Base-by-base conservation (phyloP, 2,888 invertebrate species). In the Perizoma flavofasciatum region DNA sequence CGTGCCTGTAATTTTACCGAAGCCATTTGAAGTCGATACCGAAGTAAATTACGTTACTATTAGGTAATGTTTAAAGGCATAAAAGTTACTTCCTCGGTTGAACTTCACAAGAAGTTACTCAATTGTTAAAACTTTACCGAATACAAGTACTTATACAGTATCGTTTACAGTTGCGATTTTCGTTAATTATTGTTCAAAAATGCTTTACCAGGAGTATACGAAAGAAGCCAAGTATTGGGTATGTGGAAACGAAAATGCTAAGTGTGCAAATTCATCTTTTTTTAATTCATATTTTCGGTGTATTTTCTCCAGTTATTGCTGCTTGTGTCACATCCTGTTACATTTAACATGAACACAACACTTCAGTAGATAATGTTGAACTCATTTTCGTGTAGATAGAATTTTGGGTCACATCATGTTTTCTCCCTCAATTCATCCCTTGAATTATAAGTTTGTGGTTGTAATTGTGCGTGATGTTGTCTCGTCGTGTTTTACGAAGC, bases 141-240 rank as follows among this genome's bases (percentile, higher is more conserved):
- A 7, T 7, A 4, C 4, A 37, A 1, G 7, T 37, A 7, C 37
- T 37, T 37, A 1, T 22, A 37, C 37, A 37, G 7, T 37, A 37
- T 6, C 7, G 37, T 37, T 6, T 5, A 6, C 37, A 37, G 6
- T 37, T 37, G 5, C 7, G 7, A 37, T 37, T 37, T 37, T n/a
- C n/a, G n/a, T n/a, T 37, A 6, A 37, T 37, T 1, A 55, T 40
- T 61, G 33, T 55, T 65, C 49, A n/a, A 46, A 55, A 71, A 75
- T 74, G 87, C 86, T 64, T 73, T 67, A 77, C 83, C 84, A 89
- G 91, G 88, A 81, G 65, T 46, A 44, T 41, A 47, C 73, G 59
- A 79, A 79, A 68, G 82, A 79, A 72, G 80, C 83, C 67, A 72
- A 76, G 51, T 89, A 88, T 78, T 90, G 91, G 91, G 91, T 91